These are phyloP conservation scores for Anadara kagoshimensis DNA, from an alignment of 1,140 invertebrate genomes.

Conservation along the genomic window DNA sequence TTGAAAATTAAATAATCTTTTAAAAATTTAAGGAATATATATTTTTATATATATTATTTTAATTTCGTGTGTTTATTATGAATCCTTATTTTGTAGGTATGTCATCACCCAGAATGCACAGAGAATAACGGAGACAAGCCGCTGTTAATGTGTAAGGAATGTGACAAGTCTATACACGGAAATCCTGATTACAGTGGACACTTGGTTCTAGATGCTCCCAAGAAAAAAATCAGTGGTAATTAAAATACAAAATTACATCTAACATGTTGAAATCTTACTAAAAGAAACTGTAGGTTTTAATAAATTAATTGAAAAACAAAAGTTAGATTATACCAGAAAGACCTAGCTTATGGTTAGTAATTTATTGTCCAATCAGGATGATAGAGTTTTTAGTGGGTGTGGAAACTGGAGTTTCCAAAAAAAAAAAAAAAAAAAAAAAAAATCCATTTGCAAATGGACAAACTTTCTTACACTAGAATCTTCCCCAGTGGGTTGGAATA, in stretches of 20 bases:
- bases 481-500: too few relatives aligned
- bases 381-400: slow-evolving; percentile 1
- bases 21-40: not conserved
- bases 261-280: too few relatives aligned
- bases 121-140: slow-evolving; percentile 49
- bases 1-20: not conserved
- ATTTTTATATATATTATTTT: not conserved
- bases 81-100: slow-evolving; percentile 45
- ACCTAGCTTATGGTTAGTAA: not conserved
- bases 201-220: slow-evolving; percentile 53
- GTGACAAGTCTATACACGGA: slow-evolving; percentile 51
- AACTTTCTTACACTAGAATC: too few relatives aligned
- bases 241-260: too few relatives aligned
- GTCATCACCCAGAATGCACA: slow-evolving; percentile 58
- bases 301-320: too few relatives aligned
- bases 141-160: slow-evolving; percentile 50
- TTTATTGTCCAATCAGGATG: not conserved
- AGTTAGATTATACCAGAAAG: too few relatives aligned
- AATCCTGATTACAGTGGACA: slow-evolving; percentile 47
- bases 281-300: too few relatives aligned
- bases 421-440: too few relatives aligned
- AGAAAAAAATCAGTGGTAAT: slow-evolving; percentile 36
- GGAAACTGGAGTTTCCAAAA: not conserved
- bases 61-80: not conserved
- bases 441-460: too few relatives aligned